A percentile compares a stretch with the other conserved stretches of the same genome.
Evolutionary conservation across 1,140 invertebrate species (phyloP).

Genomic region (Danaus plexippus): DNA sequence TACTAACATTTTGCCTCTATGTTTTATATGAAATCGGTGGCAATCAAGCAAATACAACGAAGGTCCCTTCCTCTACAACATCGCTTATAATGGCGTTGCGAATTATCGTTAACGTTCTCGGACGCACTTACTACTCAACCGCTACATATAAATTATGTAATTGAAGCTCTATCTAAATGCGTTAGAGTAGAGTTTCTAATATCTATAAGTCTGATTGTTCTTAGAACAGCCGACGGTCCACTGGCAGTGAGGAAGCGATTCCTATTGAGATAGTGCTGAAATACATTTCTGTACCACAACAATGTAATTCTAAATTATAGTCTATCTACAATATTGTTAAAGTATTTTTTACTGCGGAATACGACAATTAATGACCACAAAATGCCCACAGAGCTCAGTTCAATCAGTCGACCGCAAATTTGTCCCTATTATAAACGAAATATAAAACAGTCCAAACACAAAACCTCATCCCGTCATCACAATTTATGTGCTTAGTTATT

Average conservation of each 20-base stretch:
- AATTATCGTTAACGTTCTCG: constrained; percentile 46
- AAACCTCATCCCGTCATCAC: too few relatives aligned
- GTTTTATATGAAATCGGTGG: constrained; percentile 20
- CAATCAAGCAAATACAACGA: constrained; percentile 31
- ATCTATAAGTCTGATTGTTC: constrained; percentile 18
- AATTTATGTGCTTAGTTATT: too few relatives aligned
- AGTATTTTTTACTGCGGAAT: neutral
- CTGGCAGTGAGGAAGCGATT: constrained; percentile 26
- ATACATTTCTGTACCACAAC: constrained; percentile 5
- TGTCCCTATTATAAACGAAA: constrained; percentile 17
- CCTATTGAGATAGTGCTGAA: constrained; percentile 20
- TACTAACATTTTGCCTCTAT: too few relatives aligned
- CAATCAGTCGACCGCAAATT: constrained; percentile 21
- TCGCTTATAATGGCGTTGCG: constrained; percentile 43
- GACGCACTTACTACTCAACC: constrained; percentile 17
- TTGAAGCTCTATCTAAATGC: too few relatives aligned
- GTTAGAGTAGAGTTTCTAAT: too few relatives aligned
- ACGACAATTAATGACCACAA: constrained; percentile 8
- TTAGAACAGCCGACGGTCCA: constrained; percentile 24
- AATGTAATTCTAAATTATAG: constrained; percentile 2
- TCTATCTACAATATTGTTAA: too few relatives aligned
- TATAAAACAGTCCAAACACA: too few relatives aligned
- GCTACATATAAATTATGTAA: constrained; percentile 1
- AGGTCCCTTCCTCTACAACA: constrained; percentile 43
- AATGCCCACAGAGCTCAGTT: constrained; percentile 11